Evolutionary conservation across 2,797 vertebrate genomes (phyloP).

Genomic region (Eremophila alpestris): DNA sequence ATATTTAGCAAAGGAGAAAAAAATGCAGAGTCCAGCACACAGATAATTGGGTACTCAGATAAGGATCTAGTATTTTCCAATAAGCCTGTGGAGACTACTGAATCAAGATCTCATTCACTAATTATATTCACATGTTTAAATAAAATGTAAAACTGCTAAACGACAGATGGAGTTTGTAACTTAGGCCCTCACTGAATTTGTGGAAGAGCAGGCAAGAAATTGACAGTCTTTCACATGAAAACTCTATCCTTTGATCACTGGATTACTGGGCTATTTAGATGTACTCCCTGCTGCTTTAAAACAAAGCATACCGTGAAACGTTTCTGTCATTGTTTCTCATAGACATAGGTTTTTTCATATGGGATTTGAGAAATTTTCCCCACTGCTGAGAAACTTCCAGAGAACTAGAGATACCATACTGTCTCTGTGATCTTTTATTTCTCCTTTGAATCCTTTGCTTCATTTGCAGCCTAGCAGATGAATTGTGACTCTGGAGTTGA

Average conservation of each 20-base stretch:
- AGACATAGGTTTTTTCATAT: neutral
- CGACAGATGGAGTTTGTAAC: neutral
- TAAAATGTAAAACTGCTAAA: neutral
- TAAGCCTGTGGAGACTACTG: neutral
- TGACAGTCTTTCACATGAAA: neutral
- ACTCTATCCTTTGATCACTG: accelerated
- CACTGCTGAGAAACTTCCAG: neutral
- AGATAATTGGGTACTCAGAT: neutral
- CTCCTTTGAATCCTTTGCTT: neutral
- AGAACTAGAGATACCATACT: neutral
- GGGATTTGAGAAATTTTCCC: neutral
- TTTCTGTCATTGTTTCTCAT: neutral
- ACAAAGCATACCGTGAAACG: neutral
- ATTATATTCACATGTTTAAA: neutral
- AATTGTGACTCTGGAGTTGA: neutral
- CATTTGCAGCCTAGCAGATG: neutral
- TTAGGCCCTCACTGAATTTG: neutral
- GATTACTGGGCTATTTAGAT: neutral
- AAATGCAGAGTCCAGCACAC: neutral
- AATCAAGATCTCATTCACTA: neutral
- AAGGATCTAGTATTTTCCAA: neutral
- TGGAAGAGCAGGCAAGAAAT: neutral
- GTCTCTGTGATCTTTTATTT: neutral
- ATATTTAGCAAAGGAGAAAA: neutral
- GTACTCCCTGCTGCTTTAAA: neutral